Conservation (phyloP, 2,888 invertebrate genomes). For the Cryptosula pallasiana region DNA sequence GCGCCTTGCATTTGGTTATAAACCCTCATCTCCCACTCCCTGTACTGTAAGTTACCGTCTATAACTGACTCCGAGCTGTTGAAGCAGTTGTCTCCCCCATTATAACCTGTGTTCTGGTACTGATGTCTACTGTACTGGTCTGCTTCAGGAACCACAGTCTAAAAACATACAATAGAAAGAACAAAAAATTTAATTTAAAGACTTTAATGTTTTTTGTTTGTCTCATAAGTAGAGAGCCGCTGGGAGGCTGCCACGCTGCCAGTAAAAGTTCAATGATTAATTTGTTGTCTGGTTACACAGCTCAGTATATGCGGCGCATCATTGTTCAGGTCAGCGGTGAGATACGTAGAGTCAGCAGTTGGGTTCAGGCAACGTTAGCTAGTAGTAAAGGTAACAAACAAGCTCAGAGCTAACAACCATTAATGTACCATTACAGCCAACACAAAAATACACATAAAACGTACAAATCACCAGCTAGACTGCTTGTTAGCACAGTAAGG, state of each 20-base stretch:
- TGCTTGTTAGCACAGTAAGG: no score
- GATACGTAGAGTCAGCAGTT: no score
- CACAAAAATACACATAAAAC: neutral
- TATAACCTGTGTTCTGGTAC: neutral
- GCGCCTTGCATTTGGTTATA: neutral
- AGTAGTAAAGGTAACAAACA: neutral
- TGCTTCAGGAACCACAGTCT: neutral
- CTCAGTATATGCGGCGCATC: no score
- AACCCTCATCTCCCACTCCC: constrained; percentile 24
- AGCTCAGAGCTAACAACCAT: neutral
- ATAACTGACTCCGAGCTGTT: neutral
- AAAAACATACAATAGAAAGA: neutral
- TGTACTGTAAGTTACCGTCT: neutral
- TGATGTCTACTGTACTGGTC: neutral
- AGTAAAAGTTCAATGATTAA: no score
- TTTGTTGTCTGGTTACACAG: no score
- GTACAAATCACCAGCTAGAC: neutral
- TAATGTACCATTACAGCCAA: neutral
- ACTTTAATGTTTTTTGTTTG: no score
- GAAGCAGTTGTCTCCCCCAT: constrained; percentile 11
- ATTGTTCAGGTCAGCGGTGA: no score
- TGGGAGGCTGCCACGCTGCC: no score
- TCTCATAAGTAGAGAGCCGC: no score
- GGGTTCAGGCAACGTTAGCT: neutral
- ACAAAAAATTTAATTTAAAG: no score